Base-by-base conservation (phyloP, 1,140 invertebrate genomes). In the Littorina saxatilis region DNA sequence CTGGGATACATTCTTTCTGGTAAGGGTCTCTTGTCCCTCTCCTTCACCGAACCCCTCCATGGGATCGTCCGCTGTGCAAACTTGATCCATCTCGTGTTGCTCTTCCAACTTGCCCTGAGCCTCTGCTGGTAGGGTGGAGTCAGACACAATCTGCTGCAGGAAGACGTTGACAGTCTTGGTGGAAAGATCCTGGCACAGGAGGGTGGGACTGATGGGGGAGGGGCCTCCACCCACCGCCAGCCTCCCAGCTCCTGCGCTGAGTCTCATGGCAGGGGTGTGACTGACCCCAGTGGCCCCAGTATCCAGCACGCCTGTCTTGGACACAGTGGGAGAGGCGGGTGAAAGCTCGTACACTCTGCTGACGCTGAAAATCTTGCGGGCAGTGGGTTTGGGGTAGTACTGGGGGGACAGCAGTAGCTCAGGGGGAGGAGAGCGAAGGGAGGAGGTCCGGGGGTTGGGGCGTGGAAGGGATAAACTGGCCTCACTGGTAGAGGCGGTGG, bases 281-380 rank as follows among this genome's bases (percentile, higher is more conserved):
- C 66, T 68, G n/a, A 37, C 79, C 50, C 37, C 82, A n/a, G 32
- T 85, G 61, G 73, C 81, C 52, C 55, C 79, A 39, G 68, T 70
- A 17, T 35, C 81, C 63, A 47, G 58, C 11, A 63, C 52, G 9
- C 63, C 55, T 32, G 75, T 73, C 43, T 73, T 37, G 9, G 75
- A 76, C 29, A 83, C 74, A 20, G 80, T 68, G 20, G 83, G 76
- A 20, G 77, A 81, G 20, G 79, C 75, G 73, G 75, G 72, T 15
- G 76, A 68, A 13, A 79, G 58, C 39, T 85, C 83, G 39, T 39
- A 58, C 37, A 90, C 90, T 77, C 85, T 83, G 55, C 87, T 90
- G 20, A 91, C 90, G 52, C 89, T 90, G 70, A 91, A 91, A 43
- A 91, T 87, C 81, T 91, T 91, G 79, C 89, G 88, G 55, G 89